These are phyloP conservation scores for Rotaria sp. DNA, from an alignment of 2,888 invertebrate species.

Conservation along the genomic window DNA sequence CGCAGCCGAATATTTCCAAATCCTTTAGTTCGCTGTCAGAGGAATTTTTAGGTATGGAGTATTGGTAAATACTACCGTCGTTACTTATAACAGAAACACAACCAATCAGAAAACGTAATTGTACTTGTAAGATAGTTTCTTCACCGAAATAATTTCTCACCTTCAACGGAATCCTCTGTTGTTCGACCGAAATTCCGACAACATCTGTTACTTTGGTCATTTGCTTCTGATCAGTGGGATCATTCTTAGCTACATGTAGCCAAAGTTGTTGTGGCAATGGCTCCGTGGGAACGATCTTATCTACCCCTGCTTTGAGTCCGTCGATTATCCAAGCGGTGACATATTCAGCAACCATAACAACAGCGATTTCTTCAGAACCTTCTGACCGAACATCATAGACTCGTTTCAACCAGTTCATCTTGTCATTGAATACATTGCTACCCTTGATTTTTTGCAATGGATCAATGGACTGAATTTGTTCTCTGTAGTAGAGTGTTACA, in stretches of 20 bases:
- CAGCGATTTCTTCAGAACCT: not conserved
- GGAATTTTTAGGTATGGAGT: not conserved
- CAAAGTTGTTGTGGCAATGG: not conserved
- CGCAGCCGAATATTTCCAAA: not conserved
- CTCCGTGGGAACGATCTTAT: not conserved
- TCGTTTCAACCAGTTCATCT: not conserved
- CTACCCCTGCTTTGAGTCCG: not conserved
- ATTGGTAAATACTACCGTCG: not conserved
- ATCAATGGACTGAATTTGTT: not conserved
- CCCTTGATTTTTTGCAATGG: not conserved
- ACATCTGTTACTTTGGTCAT: not conserved
- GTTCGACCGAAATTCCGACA: not conserved
- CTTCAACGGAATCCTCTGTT: not conserved
- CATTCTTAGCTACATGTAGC: not conserved
- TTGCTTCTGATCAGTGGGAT: not conserved
- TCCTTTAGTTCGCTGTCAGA: not conserved
- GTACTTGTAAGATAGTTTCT: not conserved
- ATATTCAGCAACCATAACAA: not conserved
- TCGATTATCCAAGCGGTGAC: not conserved
- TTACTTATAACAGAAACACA: not conserved
- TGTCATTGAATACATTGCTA: not conserved
- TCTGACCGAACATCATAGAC: not conserved
- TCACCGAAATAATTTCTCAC: not conserved
- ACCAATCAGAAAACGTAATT: not conserved
- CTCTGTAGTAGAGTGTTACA: not conserved